phyloP scores from a whole-genome alignment of 92 coral and sea anemone species.

The Porites divaricata region DNA sequence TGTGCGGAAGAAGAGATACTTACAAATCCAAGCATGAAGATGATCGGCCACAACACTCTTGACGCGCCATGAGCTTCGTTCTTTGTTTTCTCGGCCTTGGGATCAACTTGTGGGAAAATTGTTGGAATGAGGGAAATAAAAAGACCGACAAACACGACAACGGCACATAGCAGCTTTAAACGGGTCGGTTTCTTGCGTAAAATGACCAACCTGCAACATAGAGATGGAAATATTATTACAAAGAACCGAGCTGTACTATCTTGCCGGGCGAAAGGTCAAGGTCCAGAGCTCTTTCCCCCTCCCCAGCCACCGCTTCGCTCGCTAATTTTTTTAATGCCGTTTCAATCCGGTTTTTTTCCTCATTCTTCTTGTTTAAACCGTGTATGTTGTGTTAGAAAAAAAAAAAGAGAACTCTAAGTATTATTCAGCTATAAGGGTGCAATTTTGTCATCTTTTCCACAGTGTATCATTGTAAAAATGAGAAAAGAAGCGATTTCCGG shows the following conservation, averaged over 20 bases:
- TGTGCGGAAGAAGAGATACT: constrained; percentile 31
- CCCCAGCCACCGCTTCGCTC: neutral
- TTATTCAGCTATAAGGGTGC: no score
- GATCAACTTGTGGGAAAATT: constrained; percentile 78
- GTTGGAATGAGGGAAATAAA: constrained; percentile 83
- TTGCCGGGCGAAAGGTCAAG: neutral
- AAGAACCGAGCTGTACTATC: no score
- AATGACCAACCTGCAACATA: constrained; percentile 51
- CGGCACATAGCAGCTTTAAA: constrained; percentile 70
- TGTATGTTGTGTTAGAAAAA: no score
- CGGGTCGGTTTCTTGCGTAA: constrained; percentile 61
- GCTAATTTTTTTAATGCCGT: no score
- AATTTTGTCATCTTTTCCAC: no score
- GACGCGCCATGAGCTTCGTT: constrained; percentile 74
- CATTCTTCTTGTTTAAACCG: neutral
- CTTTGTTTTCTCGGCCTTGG: constrained; percentile 44
- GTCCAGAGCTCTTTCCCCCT: neutral
- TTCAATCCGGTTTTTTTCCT: neutral
- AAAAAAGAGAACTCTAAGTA: no score
- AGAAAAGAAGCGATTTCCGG: no score
- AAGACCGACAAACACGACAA: constrained; percentile 72
- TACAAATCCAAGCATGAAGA: constrained; percentile 93
- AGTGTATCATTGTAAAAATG: no score
- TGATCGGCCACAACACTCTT: constrained; percentile 86
- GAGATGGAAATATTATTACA: no score